Conservation (phyloP, 2,797 vertebrate genomes). For the Coreius guichenoti region DNA sequence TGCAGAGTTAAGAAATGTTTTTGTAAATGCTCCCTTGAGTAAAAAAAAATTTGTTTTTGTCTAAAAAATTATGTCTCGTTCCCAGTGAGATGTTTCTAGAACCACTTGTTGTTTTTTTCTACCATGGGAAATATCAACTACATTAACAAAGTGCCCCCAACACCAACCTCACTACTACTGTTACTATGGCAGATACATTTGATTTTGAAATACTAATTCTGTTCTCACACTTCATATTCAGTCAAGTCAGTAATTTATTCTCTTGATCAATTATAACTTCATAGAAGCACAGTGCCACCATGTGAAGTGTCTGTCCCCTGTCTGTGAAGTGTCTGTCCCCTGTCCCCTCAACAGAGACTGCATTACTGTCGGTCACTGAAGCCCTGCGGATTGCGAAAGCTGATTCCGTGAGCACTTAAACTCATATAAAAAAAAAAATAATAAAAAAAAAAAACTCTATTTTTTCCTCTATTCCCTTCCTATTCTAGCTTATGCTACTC, state of each 20-base stretch:
- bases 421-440: no score
- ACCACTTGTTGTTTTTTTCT: neutral
- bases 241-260: neutral
- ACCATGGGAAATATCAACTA: conserved; percentile 21
- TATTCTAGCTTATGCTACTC: no score
- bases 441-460: no score
- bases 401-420: no score
- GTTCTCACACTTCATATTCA: neutral
- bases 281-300: neutral
- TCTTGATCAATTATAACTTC: neutral
- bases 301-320: neutral
- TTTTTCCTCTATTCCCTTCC: no score
- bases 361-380: no score
- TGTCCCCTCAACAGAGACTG: no score
- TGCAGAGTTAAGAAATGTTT: neutral
- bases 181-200: neutral
- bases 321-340: no score
- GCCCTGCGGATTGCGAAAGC: no score
- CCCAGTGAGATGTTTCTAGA: conserved; percentile 25
- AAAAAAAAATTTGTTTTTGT: neutral
- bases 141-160: neutral
- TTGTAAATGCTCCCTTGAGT: conserved; percentile 5
- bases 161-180: neutral
- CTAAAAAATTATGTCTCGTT: neutral
- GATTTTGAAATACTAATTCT: neutral